These are phyloP conservation scores for Urechis unicinctus DNA, from an alignment of 2,888 invertebrate genomes.

Conservation along the genomic window DNA sequence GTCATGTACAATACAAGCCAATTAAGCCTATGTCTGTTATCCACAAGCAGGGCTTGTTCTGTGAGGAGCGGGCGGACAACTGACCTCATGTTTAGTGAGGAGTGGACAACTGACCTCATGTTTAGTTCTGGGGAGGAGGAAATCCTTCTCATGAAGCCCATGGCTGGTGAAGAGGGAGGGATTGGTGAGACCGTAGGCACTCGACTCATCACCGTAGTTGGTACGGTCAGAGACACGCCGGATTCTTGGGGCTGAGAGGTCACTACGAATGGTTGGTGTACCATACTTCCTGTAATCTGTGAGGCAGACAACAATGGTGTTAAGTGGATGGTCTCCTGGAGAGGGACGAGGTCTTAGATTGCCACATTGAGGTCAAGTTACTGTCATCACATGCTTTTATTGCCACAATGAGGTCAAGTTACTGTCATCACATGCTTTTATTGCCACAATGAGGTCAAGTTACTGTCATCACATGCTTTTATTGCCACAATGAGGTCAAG, in stretches of 20 bases:
- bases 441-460: too few relatives aligned
- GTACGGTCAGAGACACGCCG: slow-evolving; percentile 36
- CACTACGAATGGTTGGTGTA: slow-evolving; percentile 43
- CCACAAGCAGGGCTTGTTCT: background rate
- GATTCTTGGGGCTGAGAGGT: slow-evolving; percentile 40
- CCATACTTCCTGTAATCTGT: slow-evolving; percentile 45
- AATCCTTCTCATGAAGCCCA: slow-evolving; percentile 44
- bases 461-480: too few relatives aligned
- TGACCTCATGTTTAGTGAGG: too few relatives aligned
- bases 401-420: too few relatives aligned
- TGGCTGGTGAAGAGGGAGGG: slow-evolving; percentile 42
- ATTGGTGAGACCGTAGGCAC: slow-evolving; percentile 40
- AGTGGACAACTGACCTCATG: slow-evolving; percentile 33
- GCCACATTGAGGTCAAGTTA: background rate
- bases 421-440: too few relatives aligned
- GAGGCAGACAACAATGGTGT: slow-evolving; percentile 5
- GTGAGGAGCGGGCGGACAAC: too few relatives aligned
- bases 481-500: too few relatives aligned
- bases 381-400: background rate
- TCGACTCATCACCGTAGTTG: slow-evolving; percentile 47
- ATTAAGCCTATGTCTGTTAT: background rate
- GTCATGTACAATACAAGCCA: too few relatives aligned
- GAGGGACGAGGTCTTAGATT: background rate
- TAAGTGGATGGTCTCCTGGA: background rate
- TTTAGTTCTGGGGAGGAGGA: slow-evolving; percentile 36